Percentiles rank a stretch among this genome's conserved stretches.
Conservation (phyloP, 2,113 vertebrate genomes). For the Chascanopsetta lugubris region DNA sequence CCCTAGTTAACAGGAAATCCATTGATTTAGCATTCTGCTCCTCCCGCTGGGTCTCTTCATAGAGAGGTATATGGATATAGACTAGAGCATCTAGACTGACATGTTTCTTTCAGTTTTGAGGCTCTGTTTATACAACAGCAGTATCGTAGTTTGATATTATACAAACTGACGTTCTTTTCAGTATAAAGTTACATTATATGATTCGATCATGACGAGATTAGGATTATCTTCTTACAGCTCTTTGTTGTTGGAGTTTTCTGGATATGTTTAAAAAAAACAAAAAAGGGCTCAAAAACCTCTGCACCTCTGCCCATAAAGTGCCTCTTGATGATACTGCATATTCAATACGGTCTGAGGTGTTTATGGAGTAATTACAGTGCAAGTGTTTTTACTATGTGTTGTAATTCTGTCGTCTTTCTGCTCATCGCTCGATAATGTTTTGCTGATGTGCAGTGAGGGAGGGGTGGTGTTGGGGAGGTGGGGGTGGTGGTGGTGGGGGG, state of each 20-base stretch:
- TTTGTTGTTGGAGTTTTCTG: neutral
- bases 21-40: constrained; percentile 30
- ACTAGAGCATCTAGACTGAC: constrained; percentile 1
- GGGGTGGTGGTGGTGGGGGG: too few relatives aligned
- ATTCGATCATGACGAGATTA: neutral
- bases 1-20: constrained; percentile 37
- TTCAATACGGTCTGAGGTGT: constrained; percentile 2
- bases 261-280: too few relatives aligned
- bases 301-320: too few relatives aligned
- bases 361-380: constrained; percentile 2
- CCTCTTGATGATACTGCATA: neutral
- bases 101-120: neutral
- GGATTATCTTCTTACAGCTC: neutral
- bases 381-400: constrained; percentile 11
- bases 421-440: constrained; percentile 16
- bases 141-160: neutral
- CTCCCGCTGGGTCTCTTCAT: constrained; percentile 5
- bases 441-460: constrained; percentile 22
- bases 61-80: too few relatives aligned
- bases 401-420: constrained; percentile 25
- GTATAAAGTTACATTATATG: neutral
- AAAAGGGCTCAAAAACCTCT: too few relatives aligned
- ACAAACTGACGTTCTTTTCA: neutral
- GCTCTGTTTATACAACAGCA: neutral
- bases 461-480: neutral